These are phyloP conservation scores for Toxotes lorentzi DNA, from an alignment of 2,797 vertebrate species.

Conservation along the genomic window DNA sequence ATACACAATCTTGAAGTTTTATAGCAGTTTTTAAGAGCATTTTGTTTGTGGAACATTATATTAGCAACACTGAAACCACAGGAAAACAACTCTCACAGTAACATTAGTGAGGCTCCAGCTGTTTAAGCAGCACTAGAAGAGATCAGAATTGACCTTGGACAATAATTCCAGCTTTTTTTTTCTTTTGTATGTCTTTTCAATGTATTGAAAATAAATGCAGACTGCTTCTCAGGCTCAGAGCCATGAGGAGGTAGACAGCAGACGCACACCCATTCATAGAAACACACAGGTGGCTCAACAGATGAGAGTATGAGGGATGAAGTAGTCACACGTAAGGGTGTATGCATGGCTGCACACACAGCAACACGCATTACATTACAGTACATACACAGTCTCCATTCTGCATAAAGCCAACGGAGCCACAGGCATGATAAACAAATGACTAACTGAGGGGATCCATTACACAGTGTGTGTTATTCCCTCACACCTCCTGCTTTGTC, in stretches of 20 bases:
- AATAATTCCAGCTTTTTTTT: constrained; percentile 6
- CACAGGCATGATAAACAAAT: constrained; percentile 70
- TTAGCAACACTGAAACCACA: not conserved
- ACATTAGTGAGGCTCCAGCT: not conserved
- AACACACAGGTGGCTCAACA: constrained; percentile 48
- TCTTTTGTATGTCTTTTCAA: constrained; percentile 7
- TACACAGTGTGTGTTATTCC: constrained; percentile 49
- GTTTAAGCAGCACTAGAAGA: not conserved
- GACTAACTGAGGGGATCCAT: constrained; percentile 71
- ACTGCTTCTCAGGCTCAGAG: constrained; percentile 13
- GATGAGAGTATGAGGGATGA: constrained; percentile 43
- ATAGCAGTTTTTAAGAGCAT: not conserved
- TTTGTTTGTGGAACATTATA: not conserved
- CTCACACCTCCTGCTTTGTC: constrained; percentile 70
- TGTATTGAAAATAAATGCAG: constrained; percentile 27
- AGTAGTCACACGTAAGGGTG: constrained; percentile 42
- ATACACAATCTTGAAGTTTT: not conserved
- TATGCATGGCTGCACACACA: constrained; percentile 16
- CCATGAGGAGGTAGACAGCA: constrained; percentile 34
- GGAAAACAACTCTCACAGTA: not conserved
- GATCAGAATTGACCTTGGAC: constrained; percentile 24
- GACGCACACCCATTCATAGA: constrained; percentile 47
- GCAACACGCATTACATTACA: not conserved
- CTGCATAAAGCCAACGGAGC: constrained; percentile 43
- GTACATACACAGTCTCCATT: constrained; percentile 24